Conservation (phyloP, 2,113 vertebrate genomes). For the Microtus montanus region DNA sequence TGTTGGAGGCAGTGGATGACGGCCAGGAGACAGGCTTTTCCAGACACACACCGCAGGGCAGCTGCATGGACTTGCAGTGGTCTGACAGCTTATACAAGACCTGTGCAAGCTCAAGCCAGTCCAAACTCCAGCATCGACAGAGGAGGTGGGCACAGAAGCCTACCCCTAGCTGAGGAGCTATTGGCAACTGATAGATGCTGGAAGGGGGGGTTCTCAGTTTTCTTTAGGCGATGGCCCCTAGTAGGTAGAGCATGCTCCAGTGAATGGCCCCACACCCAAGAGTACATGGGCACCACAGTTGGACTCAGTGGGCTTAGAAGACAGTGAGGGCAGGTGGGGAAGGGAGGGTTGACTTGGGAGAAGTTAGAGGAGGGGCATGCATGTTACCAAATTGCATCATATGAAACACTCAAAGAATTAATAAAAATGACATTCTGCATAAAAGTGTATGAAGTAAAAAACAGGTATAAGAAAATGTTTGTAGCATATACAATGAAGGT, state of each 20-base stretch:
- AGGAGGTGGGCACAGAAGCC: neutral
- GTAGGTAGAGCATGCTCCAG: no score
- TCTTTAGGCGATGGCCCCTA: no score
- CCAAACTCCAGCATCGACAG: neutral
- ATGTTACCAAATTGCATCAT: neutral
- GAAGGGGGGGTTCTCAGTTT: no score
- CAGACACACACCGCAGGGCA: neutral
- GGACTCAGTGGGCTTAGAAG: no score
- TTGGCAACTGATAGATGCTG: neutral
- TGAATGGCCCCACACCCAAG: no score
- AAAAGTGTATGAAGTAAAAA: slow-evolving; percentile 26
- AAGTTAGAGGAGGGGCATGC: neutral
- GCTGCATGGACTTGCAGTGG: neutral
- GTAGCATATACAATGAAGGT: neutral
- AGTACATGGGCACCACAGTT: no score
- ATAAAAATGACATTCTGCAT: neutral
- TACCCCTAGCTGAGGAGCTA: neutral
- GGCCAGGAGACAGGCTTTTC: neutral
- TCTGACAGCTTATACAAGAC: no score
- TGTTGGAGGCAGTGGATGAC: neutral
- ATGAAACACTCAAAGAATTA: neutral
- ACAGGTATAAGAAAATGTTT: slow-evolving; percentile 14
- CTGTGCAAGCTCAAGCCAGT: neutral
- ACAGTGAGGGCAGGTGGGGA: no score
- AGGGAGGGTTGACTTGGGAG: neutral